Evolutionary conservation across 2,113 vertebrate genomes (phyloP).

Genomic region (Rhizomys pruinosus): DNA sequence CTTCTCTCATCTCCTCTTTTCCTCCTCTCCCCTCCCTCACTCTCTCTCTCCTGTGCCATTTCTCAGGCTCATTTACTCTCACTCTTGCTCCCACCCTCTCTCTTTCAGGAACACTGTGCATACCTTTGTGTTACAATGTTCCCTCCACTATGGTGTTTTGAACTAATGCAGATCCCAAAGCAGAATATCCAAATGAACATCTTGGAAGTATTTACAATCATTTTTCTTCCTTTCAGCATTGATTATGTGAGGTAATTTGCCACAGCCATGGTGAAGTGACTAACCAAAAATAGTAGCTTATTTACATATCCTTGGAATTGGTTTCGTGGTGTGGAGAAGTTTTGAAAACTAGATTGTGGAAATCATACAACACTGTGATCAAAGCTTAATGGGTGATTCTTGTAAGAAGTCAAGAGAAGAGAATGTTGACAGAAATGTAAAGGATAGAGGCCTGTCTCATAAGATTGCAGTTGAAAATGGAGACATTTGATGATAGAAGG

Average conservation of each 20-base stretch:
- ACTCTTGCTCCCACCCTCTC: too few species aligned
- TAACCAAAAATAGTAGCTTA: background rate
- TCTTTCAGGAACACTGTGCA: background rate
- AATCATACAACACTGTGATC: background rate
- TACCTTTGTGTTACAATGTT: background rate
- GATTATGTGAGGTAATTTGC: background rate
- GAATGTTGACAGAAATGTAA: background rate
- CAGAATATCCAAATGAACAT: background rate
- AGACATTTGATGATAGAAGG: too few species aligned
- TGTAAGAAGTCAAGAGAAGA: background rate
- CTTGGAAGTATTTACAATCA: background rate
- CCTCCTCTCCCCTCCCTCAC: background rate
- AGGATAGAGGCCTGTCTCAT: background rate
- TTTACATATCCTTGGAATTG: background rate
- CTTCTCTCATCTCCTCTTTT: too few species aligned
- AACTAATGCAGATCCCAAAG: background rate
- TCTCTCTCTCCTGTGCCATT: background rate
- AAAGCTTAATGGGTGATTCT: background rate
- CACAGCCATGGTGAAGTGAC: background rate
- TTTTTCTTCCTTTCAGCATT: background rate
- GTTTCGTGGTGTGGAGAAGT: background rate
- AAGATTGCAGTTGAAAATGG: background rate
- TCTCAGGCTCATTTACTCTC: background rate
- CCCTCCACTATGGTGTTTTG: too few species aligned
- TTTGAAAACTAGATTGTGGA: background rate